phyloP scores from a whole-genome alignment of 2,797 vertebrate species.

The Leontopithecus rosalia region DNA sequence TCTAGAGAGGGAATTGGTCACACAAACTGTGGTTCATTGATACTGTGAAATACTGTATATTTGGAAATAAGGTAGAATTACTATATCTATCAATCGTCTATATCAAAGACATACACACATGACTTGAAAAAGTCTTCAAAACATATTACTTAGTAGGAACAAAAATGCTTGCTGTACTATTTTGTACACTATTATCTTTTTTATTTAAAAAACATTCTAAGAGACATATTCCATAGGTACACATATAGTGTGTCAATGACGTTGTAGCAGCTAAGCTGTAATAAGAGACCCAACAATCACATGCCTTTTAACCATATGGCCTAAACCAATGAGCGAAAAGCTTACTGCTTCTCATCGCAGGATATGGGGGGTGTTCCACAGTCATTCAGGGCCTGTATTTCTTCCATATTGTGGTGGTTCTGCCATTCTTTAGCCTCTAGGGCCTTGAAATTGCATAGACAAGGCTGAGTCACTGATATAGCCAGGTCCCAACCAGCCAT shows the following conservation, averaged over 20 bases:
- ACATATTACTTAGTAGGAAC: background rate
- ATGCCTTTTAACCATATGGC: background rate
- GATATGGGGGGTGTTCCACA: rapidly evolving
- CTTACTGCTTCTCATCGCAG: background rate
- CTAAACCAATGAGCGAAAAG: background rate
- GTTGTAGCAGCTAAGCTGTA: background rate
- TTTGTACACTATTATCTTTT: background rate
- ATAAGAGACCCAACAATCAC: background rate
- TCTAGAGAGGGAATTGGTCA: background rate
- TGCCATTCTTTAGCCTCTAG: background rate
- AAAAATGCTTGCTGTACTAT: background rate
- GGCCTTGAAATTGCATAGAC: background rate
- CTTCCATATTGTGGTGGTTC: background rate
- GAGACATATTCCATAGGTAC: background rate
- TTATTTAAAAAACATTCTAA: background rate
- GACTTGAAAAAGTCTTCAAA: background rate
- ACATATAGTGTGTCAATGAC: background rate
- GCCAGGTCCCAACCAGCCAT: background rate
- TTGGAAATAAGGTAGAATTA: slow-evolving; percentile 21
- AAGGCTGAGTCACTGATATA: background rate
- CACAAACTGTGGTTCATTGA: background rate
- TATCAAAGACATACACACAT: background rate
- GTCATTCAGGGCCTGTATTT: background rate
- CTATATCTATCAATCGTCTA: background rate
- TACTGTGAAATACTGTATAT: background rate